phyloP scores from a whole-genome alignment of 2,888 invertebrate genomes.

The Coleophora flavipennella region DNA sequence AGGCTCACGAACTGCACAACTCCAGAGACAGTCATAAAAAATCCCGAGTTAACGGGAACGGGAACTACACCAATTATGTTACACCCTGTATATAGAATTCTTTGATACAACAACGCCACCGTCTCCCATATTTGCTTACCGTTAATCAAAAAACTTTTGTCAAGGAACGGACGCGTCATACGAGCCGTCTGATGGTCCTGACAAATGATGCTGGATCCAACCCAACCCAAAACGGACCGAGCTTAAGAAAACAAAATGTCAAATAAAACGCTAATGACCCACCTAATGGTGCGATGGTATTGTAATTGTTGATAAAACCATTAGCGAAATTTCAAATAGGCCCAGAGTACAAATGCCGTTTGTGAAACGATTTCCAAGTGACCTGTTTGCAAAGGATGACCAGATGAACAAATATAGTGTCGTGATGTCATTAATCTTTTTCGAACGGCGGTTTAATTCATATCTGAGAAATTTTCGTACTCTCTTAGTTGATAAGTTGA shows the following conservation, averaged over 20 bases:
- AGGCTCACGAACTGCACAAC: no score
- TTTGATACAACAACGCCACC: conserved; percentile 19
- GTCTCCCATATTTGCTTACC: conserved; percentile 59
- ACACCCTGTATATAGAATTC: no score
- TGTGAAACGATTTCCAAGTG: conserved; percentile 37
- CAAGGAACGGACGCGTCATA: conserved; percentile 31
- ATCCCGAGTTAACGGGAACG: no score
- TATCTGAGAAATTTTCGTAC: conserved; percentile 22
- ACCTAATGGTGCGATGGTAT: conserved; percentile 45
- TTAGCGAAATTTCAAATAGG: conserved; percentile 32
- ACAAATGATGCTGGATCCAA: conserved; percentile 53
- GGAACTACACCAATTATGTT: no score
- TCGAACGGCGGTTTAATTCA: conserved; percentile 25
- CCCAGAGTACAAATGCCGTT: conserved; percentile 25
- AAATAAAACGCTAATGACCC: conserved; percentile 58
- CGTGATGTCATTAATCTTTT: conserved; percentile 58
- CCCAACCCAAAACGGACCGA: background rate
- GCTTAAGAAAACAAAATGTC: conserved; percentile 54
- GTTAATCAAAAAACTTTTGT: conserved; percentile 59
- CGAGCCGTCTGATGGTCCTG: conserved; percentile 24
- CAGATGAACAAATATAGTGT: conserved; percentile 57
- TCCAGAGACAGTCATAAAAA: no score
- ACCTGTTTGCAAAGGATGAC: conserved; percentile 52
- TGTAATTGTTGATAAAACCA: conserved; percentile 53
- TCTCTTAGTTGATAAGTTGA: no score